Base-by-base conservation (phyloP, 92 coral and sea anemone species). In the Porites divaricata region DNA sequence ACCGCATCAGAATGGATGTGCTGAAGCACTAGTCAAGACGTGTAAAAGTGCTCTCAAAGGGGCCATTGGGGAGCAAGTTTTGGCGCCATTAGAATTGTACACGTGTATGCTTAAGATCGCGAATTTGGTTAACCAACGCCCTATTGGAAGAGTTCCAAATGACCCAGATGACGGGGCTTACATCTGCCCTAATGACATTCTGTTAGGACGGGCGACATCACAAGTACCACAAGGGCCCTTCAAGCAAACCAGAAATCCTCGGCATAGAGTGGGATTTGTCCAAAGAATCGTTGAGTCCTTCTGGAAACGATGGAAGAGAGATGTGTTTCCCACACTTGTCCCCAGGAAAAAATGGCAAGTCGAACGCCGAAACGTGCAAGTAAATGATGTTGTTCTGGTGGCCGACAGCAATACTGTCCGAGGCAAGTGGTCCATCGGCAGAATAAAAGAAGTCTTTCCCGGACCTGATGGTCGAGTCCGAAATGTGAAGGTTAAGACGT, bases 61-160 rank as follows among this genome's bases (percentile, higher is more conserved):
- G 22, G 93, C 80, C 21, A 79, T 83, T 20, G 91, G 91, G 22
- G 86, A 92, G 63, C 88, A 87, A 45, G 73, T 81, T n/a, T 76
- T 92, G 21, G 76, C 91, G 21, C 91, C 89, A 66, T 86, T 91
- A 74, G 88, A 91, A 70, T 56, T 88, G 67, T 85, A 88, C 89
- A 90, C 90, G n/a, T 90, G 90, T 28, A 71, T 90, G n/a, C 74
- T 87, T 35, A 91, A 91, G 67, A 63, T 84, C 28, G 92, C 85
- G 16, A 91, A 91, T 76, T 83, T 91, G 68, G 87, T 88, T n/a
- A 91, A 92, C 74, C 92, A 92, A 51, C 93, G 93, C 49, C 92
- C 91, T 9, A 88, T 88, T 71, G 89, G 95, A 21, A 49, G 88
- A 74, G 17, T 85, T 25, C 91, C 94, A 6, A 91, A 83, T 64